phyloP scores from a whole-genome alignment of 2,888 invertebrate genomes.

The Siphonodentalium dalli region DNA sequence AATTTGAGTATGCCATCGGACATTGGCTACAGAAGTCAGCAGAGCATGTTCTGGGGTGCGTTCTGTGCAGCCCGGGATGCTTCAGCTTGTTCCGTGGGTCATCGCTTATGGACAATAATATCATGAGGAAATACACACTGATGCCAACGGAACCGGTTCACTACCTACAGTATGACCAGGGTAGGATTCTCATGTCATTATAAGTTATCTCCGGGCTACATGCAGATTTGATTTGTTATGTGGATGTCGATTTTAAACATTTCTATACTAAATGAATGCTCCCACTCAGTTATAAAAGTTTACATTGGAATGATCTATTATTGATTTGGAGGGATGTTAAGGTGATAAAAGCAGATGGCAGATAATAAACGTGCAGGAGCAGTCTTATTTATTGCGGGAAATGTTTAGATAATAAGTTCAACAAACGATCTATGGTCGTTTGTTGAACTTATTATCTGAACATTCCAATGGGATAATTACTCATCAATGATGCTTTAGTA shows the following conservation, averaged over 20 bases:
- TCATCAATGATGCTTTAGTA: no score
- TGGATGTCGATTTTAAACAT: background rate
- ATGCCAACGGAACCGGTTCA: constrained; percentile 92
- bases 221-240: background rate
- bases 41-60: constrained; percentile 99
- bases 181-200: constrained; percentile 64
- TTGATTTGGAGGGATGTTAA: background rate
- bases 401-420: no score
- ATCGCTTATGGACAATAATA: constrained; percentile 98
- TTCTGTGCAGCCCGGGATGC: constrained; percentile 90
- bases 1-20: constrained; percentile 99
- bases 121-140: constrained; percentile 94
- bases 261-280: background rate
- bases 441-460: no score
- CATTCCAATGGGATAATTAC: no score
- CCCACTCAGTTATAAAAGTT: background rate
- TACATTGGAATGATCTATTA: background rate
- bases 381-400: no score
- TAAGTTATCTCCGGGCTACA: background rate
- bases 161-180: constrained; percentile 99
- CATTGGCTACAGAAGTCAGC: constrained; percentile 99
- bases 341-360: background rate
- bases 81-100: constrained; percentile 96
- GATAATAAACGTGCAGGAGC: no score
- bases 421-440: no score